These are phyloP conservation scores for Nomada ferruginata DNA, from an alignment of 2,888 invertebrate species.

Conservation along the genomic window DNA sequence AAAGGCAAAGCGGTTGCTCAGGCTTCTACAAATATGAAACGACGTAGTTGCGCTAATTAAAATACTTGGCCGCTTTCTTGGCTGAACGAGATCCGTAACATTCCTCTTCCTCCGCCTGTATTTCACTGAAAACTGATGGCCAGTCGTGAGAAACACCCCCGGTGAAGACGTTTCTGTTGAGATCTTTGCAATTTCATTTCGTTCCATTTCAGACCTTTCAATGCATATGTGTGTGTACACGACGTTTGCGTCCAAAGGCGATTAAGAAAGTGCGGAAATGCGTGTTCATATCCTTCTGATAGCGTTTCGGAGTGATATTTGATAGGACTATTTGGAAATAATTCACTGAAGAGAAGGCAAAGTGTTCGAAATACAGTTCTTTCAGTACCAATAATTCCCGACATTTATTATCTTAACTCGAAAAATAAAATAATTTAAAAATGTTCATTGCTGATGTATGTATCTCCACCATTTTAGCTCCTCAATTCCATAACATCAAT, in stretches of 20 bases:
- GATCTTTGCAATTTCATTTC: constrained; percentile 19
- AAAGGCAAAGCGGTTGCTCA: constrained; percentile 68
- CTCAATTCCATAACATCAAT: too few species aligned
- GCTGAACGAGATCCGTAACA: constrained; percentile 51
- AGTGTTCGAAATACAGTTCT: not conserved
- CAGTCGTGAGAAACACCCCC: constrained; percentile 29
- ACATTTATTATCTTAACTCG: not conserved
- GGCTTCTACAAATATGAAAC: constrained; percentile 76
- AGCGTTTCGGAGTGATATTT: too few species aligned
- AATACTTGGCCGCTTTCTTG: constrained; percentile 75
- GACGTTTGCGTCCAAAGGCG: not conserved
- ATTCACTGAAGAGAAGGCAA: too few species aligned
- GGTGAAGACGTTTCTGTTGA: constrained; percentile 31
- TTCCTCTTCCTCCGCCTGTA: constrained; percentile 16
- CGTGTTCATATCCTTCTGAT: not conserved
- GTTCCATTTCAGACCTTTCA: not conserved
- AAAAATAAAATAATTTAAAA: not conserved
- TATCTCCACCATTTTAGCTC: too few species aligned
- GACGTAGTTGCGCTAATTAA: constrained; percentile 80
- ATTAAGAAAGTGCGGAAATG: not conserved
- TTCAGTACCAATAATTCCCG: not conserved
- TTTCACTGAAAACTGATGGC: constrained; percentile 30
- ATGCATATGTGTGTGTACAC: too few species aligned
- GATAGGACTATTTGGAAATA: too few species aligned
- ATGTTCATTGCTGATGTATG: too few species aligned